Base-by-base conservation (phyloP, 2,113 vertebrate genomes). In the Boulengeromyrus knoepffleri region DNA sequence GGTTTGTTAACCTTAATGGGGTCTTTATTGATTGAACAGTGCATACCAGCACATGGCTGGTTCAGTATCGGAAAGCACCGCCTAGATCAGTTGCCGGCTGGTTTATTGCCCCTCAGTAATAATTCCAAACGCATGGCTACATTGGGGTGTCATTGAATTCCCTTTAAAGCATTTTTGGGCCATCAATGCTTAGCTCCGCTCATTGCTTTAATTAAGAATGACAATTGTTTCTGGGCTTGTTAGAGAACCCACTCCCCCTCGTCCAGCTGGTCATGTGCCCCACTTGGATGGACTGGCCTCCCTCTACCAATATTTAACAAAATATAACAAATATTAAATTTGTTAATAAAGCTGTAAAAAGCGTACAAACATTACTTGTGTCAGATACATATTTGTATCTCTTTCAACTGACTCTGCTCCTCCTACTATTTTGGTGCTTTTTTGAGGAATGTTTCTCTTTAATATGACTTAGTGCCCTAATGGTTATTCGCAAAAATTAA, bases 1-100 rank as follows among this genome's bases (percentile, higher is more conserved):
- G 83, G 21, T 85, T 45, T 85, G 83, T 85, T 85, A 85, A 85
- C 83, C 45, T 85, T 85, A 85, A 85, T 85, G 83, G 45, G 45
- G 45, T 13, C 83, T 47, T 24, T 85, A 85, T 85, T 47, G 42
- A 85, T 21, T 85, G 21, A 85, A n/a, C 83, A 21, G 83, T 47
- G 21, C 83, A 46, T 46, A 85, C 45, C 74, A 42, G 36, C 36
- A 39, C 15, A 36, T 77, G 70, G 70, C 31, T 1, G 13, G 31
- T 77, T 77, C 70, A 36, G 27, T 77, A 39, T 39, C 5, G 5
- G 31, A 15, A 39, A 39, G 31, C 36, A 15, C 15, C 6, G 70
- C 66, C 66, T 74, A 36, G 31, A 36, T 74, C 66, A 74, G 66
- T 4, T 36, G 66, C 74, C 36, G 39, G 31, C 74, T 80, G 74